phyloP scores from a whole-genome alignment of 2,113 vertebrate genomes.

The Phoenicopterus ruber region DNA sequence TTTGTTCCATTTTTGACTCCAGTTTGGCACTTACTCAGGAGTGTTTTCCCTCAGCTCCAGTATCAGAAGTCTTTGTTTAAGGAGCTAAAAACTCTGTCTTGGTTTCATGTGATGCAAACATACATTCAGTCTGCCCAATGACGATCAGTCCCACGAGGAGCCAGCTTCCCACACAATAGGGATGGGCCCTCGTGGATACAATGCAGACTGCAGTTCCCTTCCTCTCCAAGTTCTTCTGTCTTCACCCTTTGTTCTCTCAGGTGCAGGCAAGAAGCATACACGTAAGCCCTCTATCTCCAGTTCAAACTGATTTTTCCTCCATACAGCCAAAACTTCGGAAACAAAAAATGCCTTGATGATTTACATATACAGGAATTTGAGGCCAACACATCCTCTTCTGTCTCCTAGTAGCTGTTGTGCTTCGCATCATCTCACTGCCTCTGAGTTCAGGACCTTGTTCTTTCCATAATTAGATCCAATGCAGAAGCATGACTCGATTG shows the following conservation, averaged over 20 bases:
- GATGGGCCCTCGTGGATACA: not conserved
- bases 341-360: not conserved
- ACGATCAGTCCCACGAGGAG: fast-evolving
- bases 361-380: not conserved
- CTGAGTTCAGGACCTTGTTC: not conserved
- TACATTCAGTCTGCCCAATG: not conserved
- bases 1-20: not conserved
- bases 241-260: not conserved
- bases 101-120: not conserved
- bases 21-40: not conserved
- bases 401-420: not conserved
- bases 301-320: not conserved
- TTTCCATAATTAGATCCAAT: not conserved
- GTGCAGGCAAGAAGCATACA: not conserved
- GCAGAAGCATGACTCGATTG: fast-evolving
- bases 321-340: not conserved
- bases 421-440: not conserved
- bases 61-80: not conserved
- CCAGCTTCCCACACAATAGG: not conserved
- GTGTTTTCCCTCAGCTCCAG: not conserved
- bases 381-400: not conserved
- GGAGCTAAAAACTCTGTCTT: not conserved
- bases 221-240: not conserved
- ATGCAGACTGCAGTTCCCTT: not conserved
- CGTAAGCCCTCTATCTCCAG: not conserved